These are phyloP conservation scores for Poeciliopsis turneri DNA, from an alignment of 2,797 vertebrate genomes.

Conservation along the genomic window DNA sequence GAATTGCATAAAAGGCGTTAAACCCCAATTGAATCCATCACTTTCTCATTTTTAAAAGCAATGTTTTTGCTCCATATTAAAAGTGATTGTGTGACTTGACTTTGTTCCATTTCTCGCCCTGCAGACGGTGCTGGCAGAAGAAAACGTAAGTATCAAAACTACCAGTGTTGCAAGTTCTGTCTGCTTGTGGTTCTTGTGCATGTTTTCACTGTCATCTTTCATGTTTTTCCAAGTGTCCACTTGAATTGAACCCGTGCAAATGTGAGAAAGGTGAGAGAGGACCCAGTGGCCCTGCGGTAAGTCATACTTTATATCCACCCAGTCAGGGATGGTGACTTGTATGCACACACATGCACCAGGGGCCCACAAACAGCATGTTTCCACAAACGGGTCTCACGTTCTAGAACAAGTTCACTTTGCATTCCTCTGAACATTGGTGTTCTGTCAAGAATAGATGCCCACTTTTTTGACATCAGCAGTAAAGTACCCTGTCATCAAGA, in stretches of 20 bases:
- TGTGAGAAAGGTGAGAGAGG: slow-evolving; percentile 91
- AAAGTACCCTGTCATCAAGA: too few relatives aligned
- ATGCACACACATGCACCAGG: not conserved
- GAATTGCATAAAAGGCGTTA: not conserved
- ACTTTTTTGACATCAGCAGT: not conserved
- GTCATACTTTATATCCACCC: slow-evolving; percentile 54
- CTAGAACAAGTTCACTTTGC: not conserved
- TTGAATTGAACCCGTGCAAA: slow-evolving; percentile 75
- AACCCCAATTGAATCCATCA: not conserved
- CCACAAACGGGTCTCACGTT: not conserved
- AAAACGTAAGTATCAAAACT: slow-evolving; percentile 79
- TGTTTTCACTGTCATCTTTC: slow-evolving; percentile 28
- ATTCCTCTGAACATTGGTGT: not conserved
- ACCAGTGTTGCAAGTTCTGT: not conserved
- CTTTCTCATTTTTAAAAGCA: not conserved
- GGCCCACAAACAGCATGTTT: not conserved
- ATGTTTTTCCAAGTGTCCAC: slow-evolving; percentile 82
- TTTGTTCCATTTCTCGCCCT: slow-evolving; percentile 44
- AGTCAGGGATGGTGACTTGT: not conserved
- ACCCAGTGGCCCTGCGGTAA: slow-evolving; percentile 84
- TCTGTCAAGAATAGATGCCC: too few relatives aligned
- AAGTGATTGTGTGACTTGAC: slow-evolving; percentile 17
- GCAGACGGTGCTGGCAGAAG: slow-evolving; percentile 84
- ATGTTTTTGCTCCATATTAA: not conserved
- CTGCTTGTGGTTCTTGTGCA: not conserved